Conservation (phyloP, 2,797 vertebrate genomes). For the Mastacembelus armatus region DNA sequence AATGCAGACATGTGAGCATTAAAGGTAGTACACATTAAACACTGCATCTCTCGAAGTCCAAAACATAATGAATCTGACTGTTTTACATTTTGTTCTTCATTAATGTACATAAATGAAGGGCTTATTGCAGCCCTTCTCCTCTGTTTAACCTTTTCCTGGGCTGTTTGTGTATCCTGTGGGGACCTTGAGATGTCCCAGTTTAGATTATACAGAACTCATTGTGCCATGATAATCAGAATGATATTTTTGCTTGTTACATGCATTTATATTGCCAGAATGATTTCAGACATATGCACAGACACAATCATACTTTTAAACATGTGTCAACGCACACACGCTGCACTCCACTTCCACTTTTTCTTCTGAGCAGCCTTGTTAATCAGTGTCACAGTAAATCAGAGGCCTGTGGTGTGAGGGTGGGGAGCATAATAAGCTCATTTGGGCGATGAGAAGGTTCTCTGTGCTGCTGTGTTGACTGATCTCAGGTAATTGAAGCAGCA, state of each 20-base stretch:
- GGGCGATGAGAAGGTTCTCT: slow-evolving; percentile 48
- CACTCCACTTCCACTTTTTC: slow-evolving; percentile 5
- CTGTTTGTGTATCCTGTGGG: slow-evolving; percentile 24
- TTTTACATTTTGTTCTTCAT: background rate
- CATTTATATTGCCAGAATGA: slow-evolving; percentile 17
- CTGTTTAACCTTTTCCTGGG: slow-evolving; percentile 38
- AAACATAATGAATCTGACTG: background rate
- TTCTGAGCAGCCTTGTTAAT: slow-evolving; percentile 62
- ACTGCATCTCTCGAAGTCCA: background rate
- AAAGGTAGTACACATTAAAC: background rate
- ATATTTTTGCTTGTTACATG: slow-evolving; percentile 13
- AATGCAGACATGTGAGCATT: background rate
- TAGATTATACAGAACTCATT: background rate
- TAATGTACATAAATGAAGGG: background rate
- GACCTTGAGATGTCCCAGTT: slow-evolving; percentile 43
- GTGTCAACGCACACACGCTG: background rate
- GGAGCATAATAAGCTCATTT: slow-evolving; percentile 69
- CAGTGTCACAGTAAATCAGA: slow-evolving; percentile 75
- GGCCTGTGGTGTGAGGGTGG: slow-evolving; percentile 42
- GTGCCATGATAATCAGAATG: slow-evolving; percentile 33
- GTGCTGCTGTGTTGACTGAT: slow-evolving; percentile 51
- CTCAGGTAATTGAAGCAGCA: slow-evolving; percentile 66
- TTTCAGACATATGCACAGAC: slow-evolving; percentile 28
- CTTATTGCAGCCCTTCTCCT: slow-evolving; percentile 24
- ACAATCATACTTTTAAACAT: slow-evolving; percentile 7